Base-by-base conservation (phyloP, 2,113 vertebrate genomes). In the Myotis brandtii region DNA sequence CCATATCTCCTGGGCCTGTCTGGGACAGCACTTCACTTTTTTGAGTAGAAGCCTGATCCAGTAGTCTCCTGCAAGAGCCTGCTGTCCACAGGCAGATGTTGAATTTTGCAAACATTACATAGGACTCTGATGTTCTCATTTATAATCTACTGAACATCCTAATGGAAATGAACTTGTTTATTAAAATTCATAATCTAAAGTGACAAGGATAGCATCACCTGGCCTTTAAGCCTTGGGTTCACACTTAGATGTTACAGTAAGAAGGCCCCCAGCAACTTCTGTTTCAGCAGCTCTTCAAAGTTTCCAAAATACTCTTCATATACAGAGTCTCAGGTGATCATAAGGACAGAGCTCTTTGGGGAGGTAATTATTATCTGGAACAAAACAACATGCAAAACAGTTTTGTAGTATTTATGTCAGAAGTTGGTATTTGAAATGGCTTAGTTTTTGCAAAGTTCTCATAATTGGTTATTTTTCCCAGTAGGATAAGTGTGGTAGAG, bases 381-480 rank as follows among this genome's bases (percentile, higher is more conserved):
- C 50, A 76, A 48, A 83, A 79, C 37, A 69, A 0, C 32, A 21
- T 16, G 16, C 84, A 43, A 77, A 95, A 79, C 32, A 13, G 8
- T 43, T 88, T 75, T 83, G 9, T 52, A 67, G 2, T 82, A 18
- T 87, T 69, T 73, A 82, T 69, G 6, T 70, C 83, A 59, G 3
- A 72, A 43, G n/a, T 56, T 82, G 48, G 21, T 79, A 64, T 73
- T 93, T 88, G 82, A 81, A 90, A 85, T 59, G 77, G 12, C 37
- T 46, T 37, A 17, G 25, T 37, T 67, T 89, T 81, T 66, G 13
- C 48, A 79, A 86, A 30, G 43, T 70, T 64, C 85, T 94, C 17
- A 5, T 66, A 79, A n/a, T 32, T 86, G 43, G 27, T 70, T 20
- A 21, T 80, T 77, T 70, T 50, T 25, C 54, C 50, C 59, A 30